Evolutionary conservation across 2,888 invertebrate species (phyloP).

Genomic region (Strigamia maritima): DNA sequence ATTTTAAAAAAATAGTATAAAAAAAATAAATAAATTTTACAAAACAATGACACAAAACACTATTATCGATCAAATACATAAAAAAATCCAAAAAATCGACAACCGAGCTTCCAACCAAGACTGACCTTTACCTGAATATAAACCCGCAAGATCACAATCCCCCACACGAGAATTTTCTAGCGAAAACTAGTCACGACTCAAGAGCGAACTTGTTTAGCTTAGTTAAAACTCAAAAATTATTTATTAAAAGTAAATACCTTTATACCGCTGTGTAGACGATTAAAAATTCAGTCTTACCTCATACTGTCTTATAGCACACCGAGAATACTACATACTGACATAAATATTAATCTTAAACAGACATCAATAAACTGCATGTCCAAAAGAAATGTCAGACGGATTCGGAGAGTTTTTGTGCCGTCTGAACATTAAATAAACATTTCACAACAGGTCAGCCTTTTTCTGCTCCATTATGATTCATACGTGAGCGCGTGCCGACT

Average conservation of each 20-base stretch:
- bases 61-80: no score
- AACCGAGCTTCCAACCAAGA: no score
- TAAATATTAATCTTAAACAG: neutral
- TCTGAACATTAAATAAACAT: slow-evolving; percentile 25
- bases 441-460: slow-evolving; percentile 34
- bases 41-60: no score
- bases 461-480: slow-evolving; percentile 27
- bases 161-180: no score
- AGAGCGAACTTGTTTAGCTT: neutral
- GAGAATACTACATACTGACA: neutral
- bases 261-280: neutral
- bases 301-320: neutral
- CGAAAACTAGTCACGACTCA: neutral
- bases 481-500: slow-evolving; percentile 28
- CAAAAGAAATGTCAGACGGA: neutral
- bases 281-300: neutral
- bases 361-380: neutral
- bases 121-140: no score
- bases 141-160: no score
- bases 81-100: no score
- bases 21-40: no score
- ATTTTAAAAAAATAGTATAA: no score
- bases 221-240: neutral
- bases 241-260: neutral
- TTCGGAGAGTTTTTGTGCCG: neutral